phyloP scores from a whole-genome alignment of 1,140 invertebrate species.

The Cyrtorhinus lividipennis region DNA sequence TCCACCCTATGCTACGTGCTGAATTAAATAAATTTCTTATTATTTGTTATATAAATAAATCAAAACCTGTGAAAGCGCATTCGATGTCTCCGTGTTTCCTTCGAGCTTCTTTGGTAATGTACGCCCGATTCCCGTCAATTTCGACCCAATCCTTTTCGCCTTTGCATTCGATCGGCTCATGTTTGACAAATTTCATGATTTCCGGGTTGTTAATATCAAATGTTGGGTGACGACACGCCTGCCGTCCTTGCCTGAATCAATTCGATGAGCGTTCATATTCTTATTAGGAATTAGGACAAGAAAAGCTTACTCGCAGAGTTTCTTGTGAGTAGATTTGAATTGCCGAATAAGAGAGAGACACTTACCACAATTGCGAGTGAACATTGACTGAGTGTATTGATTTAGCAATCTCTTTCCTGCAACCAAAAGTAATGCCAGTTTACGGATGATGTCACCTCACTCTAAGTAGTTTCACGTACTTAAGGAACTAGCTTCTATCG shows the following conservation, averaged over 20 bases:
- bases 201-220: constrained; percentile 48
- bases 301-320: too few relatives aligned
- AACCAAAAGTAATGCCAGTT: constrained; percentile 8
- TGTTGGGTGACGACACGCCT: constrained; percentile 45
- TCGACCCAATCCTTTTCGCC: constrained; percentile 40
- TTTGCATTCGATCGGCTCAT: constrained; percentile 43
- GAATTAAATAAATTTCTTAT: too few relatives aligned
- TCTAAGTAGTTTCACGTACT: too few relatives aligned
- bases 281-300: too few relatives aligned
- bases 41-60: too few relatives aligned
- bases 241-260: constrained; percentile 21
- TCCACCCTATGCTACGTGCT: too few relatives aligned
- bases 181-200: constrained; percentile 49
- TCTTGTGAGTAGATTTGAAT: too few relatives aligned
- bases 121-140: constrained; percentile 27
- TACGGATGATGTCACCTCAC: too few relatives aligned
- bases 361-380: background rate
- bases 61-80: constrained; percentile 28
- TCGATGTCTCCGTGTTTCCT: constrained; percentile 27
- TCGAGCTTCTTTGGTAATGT: constrained; percentile 27
- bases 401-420: constrained; percentile 17
- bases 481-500: too few relatives aligned
- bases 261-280: too few relatives aligned
- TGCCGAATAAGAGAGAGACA: constrained; percentile 1
- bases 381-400: constrained; percentile 4